A percentile compares a stretch with the other conserved stretches of the same genome.
These are phyloP conservation scores for Labeo rohita DNA, from an alignment of 2,113 vertebrate species.

Conservation along the genomic window DNA sequence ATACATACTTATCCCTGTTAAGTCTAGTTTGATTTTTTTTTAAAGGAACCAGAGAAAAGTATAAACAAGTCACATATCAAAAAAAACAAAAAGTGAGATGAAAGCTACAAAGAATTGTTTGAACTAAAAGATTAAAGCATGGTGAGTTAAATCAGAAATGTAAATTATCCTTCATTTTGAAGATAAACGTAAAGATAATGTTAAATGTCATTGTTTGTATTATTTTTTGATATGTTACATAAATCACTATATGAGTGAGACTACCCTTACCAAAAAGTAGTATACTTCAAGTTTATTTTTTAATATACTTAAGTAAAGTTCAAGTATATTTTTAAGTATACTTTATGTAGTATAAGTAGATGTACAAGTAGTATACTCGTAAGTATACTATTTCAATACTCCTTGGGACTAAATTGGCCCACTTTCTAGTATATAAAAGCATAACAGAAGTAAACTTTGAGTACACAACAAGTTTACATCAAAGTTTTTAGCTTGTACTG, in stretches of 20 bases:
- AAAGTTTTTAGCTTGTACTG: too few relatives aligned
- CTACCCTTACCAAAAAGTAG: too few relatives aligned
- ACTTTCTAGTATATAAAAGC: too few relatives aligned
- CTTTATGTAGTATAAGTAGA: too few relatives aligned
- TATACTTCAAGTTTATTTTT: too few relatives aligned
- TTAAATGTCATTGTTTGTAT: not conserved
- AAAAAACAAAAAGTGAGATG: not conserved
- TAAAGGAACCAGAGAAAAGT: not conserved
- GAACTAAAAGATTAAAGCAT: constrained; percentile 1
- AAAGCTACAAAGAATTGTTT: not conserved
- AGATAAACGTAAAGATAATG: not conserved
- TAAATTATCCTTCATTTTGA: not conserved
- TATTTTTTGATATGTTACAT: not conserved
- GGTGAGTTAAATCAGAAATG: not conserved
- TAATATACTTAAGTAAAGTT: too few relatives aligned
- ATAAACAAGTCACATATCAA: not conserved
- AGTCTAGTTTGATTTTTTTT: not conserved
- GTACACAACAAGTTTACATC: too few relatives aligned
- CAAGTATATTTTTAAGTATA: too few relatives aligned
- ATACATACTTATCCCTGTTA: not conserved
- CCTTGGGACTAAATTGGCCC: too few relatives aligned
- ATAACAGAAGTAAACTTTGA: too few relatives aligned
- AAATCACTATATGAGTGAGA: not conserved
- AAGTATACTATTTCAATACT: too few relatives aligned
- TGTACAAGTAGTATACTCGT: too few relatives aligned